Conservation (phyloP, 2,113 vertebrate genomes). For the Talpa occidentalis region DNA sequence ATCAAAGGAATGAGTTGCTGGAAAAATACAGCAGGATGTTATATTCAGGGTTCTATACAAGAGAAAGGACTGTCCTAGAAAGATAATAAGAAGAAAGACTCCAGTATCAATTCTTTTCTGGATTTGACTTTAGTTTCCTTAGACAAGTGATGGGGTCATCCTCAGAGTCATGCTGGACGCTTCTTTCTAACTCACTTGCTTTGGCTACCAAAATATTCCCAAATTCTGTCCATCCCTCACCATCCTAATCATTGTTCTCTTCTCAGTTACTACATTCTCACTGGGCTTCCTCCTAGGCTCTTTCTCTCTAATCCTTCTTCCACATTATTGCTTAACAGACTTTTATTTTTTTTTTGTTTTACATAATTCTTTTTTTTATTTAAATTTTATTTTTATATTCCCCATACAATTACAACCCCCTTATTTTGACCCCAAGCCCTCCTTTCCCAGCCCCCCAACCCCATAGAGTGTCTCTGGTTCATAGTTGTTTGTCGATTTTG, state of each 20-base stretch:
- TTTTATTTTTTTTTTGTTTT: too few species aligned
- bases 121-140: neutral
- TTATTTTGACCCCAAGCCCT: too few species aligned
- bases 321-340: neutral
- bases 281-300: neutral
- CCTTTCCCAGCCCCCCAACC: too few species aligned
- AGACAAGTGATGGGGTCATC: neutral
- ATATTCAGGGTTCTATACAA: neutral
- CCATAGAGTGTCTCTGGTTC: too few species aligned
- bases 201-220: neutral
- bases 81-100: neutral
- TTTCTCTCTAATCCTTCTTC: neutral
- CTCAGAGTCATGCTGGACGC: neutral
- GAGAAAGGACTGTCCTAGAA: neutral
- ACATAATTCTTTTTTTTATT: too few species aligned
- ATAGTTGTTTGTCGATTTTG: too few species aligned
- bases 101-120: neutral
- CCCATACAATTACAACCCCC: too few species aligned
- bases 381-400: too few species aligned
- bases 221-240: neutral
- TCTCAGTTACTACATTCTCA: neutral
- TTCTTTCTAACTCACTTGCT: neutral
- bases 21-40: neutral
- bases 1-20: neutral
- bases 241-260: neutral